Percentiles rank a stretch among this genome's conserved stretches.
Evolutionary conservation across 2,113 vertebrate species (phyloP).

Genomic region (Triplophysa dalaica): DNA sequence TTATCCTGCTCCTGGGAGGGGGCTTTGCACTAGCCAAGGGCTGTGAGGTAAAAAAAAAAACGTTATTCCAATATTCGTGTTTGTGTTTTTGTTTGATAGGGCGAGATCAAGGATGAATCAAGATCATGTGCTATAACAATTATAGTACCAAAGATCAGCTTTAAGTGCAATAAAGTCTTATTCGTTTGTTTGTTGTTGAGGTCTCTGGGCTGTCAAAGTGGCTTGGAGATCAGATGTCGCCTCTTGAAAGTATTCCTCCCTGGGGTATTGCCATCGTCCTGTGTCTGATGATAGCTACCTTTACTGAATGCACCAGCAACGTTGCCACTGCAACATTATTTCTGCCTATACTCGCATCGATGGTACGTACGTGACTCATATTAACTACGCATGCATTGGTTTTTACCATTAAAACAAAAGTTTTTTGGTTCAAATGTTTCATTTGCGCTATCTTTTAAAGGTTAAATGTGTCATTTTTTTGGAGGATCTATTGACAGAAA

Average conservation of each 20-base stretch:
- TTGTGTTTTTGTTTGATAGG: neutral
- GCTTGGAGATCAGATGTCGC: constrained; percentile 87
- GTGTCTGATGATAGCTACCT: constrained; percentile 78
- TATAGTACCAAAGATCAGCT: neutral
- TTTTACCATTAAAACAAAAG: too few relatives aligned
- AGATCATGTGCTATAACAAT: neutral
- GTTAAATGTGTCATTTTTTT: too few relatives aligned
- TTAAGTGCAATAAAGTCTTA: neutral
- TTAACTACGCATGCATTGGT: too few relatives aligned
- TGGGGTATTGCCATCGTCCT: constrained; percentile 81
- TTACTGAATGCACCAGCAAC: constrained; percentile 93
- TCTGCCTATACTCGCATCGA: constrained; percentile 90
- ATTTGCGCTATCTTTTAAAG: too few relatives aligned
- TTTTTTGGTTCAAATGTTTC: too few relatives aligned
- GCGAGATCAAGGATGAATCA: neutral
- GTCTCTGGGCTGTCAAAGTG: constrained; percentile 80
- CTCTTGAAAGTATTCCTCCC: constrained; percentile 78
- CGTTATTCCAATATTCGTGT: neutral
- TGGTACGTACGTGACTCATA: constrained; percentile 74
- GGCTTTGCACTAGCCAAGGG: constrained; percentile 95
- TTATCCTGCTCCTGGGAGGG: constrained; percentile 91
- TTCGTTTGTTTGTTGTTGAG: neutral
- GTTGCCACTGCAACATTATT: constrained; percentile 93
- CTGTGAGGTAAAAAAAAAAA: constrained; percentile 78
- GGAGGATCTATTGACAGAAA: too few relatives aligned